These are phyloP conservation scores for Psittacula echo DNA, from an alignment of 2,797 vertebrate species.

Conservation along the genomic window DNA sequence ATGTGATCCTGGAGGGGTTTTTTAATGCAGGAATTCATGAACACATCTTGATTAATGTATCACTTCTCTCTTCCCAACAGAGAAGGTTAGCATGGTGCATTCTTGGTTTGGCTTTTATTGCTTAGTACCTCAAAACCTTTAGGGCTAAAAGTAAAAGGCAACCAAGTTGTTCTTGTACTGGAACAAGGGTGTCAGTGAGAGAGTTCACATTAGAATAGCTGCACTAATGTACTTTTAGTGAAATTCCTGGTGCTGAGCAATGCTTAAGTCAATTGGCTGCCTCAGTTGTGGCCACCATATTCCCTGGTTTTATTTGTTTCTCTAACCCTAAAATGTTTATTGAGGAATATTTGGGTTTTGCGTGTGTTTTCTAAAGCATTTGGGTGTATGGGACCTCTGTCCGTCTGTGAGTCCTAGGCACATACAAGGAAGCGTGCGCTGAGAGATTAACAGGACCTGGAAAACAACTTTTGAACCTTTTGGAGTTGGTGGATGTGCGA, in stretches of 20 bases:
- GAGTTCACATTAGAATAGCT: not conserved
- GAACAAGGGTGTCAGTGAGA: not conserved
- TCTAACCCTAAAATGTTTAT: not conserved
- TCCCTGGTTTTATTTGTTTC: not conserved
- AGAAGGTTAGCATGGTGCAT: not conserved
- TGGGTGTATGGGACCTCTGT: not conserved
- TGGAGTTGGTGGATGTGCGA: not conserved
- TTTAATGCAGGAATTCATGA: not conserved
- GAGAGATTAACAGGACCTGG: not conserved
- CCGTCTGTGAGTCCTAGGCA: not conserved
- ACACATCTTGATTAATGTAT: not conserved
- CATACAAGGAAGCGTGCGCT: not conserved
- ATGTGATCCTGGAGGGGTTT: not conserved
- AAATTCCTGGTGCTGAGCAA: not conserved
- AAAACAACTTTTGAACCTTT: not conserved
- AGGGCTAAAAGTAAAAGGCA: not conserved
- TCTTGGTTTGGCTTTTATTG: not conserved
- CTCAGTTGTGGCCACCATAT: accelerated
- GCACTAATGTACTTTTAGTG: not conserved
- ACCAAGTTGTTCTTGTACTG: not conserved
- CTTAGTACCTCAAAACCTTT: not conserved
- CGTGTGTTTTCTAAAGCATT: not conserved
- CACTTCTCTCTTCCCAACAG: not conserved
- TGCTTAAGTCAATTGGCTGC: not conserved
- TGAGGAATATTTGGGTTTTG: not conserved